These are phyloP conservation scores for Synanthedon vespiformis DNA, from an alignment of 2,888 invertebrate species.

Conservation along the genomic window DNA sequence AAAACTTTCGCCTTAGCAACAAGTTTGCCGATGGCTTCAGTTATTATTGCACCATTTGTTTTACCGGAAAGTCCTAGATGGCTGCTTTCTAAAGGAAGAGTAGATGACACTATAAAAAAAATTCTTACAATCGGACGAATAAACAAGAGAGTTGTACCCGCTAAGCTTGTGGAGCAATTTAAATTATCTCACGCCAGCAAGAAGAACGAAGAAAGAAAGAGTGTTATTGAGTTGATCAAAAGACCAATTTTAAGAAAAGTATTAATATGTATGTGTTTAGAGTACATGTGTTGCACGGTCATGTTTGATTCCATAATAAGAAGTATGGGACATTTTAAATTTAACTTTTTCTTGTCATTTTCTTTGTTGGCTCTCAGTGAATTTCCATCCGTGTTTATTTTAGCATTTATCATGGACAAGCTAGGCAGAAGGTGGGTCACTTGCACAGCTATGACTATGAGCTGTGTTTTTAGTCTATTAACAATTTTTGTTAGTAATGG, in stretches of 20 bases:
- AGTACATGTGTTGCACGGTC: constrained; percentile 5
- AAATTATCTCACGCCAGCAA: neutral
- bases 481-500: constrained; percentile 6
- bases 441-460: neutral
- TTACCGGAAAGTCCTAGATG: constrained; percentile 44
- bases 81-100: constrained; percentile 35
- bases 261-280: constrained; percentile 4
- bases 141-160: constrained; percentile 5
- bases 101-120: constrained; percentile 9
- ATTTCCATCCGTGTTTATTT: constrained; percentile 4
- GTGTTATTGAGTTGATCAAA: constrained; percentile 4
- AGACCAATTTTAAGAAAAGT: constrained; percentile 4
- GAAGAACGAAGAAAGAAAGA: constrained; percentile 1
- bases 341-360: constrained; percentile 7
- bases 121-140: constrained; percentile 2
- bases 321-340: constrained; percentile 5
- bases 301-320: constrained; percentile 7
- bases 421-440: constrained; percentile 6
- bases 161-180: constrained; percentile 5
- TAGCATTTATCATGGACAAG: constrained; percentile 8
- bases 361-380: constrained; percentile 6
- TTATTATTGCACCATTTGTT: constrained; percentile 28
- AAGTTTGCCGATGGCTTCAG: constrained; percentile 16
- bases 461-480: constrained; percentile 4
- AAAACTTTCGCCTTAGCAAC: constrained; percentile 5